Conservation (phyloP, 2,797 vertebrate genomes). For the Cetoscarus ocellatus region DNA sequence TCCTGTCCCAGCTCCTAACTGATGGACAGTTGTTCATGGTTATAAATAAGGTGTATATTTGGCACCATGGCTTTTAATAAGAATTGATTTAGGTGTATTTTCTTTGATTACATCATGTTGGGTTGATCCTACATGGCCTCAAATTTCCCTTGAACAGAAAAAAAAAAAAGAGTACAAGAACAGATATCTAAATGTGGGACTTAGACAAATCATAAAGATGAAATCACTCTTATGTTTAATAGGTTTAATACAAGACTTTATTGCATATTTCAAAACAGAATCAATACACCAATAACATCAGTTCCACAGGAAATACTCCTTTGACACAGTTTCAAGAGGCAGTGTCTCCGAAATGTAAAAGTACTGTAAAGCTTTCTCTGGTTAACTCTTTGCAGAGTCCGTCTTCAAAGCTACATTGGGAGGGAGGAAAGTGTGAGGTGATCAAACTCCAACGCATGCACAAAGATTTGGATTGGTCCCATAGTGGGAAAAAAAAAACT, state of each 20-base stretch:
- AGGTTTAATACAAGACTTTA: slow-evolving; percentile 80
- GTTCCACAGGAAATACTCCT: slow-evolving; percentile 57
- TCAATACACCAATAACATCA: slow-evolving; percentile 64
- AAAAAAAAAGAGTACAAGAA: too few relatives aligned
- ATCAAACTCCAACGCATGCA: slow-evolving; percentile 62
- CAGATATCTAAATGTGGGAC: too few relatives aligned
- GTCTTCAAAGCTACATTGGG: slow-evolving; percentile 74
- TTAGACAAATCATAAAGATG: too few relatives aligned
- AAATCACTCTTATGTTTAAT: background rate
- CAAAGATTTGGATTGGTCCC: slow-evolving; percentile 76
- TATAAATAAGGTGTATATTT: slow-evolving; percentile 21
- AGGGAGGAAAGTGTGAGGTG: slow-evolving; percentile 35
- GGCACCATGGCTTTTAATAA: background rate
- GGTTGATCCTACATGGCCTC: background rate
- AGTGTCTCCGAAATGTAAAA: slow-evolving; percentile 31
- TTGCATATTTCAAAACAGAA: slow-evolving; percentile 80
- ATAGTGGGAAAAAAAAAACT: slow-evolving; percentile 49
- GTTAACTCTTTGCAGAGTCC: slow-evolving; percentile 51
- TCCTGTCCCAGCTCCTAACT: slow-evolving; percentile 57
- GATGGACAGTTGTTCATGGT: slow-evolving; percentile 13
- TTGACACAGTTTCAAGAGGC: slow-evolving; percentile 45
- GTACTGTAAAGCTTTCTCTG: slow-evolving; percentile 40
- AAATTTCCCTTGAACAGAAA: too few relatives aligned
- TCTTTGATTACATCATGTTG: background rate
- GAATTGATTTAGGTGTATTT: too few relatives aligned